These are phyloP conservation scores for Saxidomus purpurata DNA, from an alignment of 1,140 invertebrate genomes.

Conservation along the genomic window DNA sequence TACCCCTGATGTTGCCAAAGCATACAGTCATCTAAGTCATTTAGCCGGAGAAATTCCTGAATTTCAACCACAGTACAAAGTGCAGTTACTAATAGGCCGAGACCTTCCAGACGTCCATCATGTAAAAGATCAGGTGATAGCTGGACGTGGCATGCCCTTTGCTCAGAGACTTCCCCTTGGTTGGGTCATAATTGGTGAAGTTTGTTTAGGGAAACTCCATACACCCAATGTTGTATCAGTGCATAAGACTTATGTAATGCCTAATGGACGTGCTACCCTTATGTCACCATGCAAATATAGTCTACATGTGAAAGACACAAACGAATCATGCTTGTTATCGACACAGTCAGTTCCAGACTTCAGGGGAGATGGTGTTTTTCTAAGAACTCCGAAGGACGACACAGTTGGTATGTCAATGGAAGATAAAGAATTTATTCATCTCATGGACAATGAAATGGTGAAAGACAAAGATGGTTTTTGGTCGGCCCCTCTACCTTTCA, in stretches of 20 bases:
- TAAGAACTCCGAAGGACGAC: slow-evolving; percentile 46
- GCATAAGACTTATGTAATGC: slow-evolving; percentile 58
- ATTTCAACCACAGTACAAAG: slow-evolving; percentile 46
- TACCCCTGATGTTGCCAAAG: not conserved
- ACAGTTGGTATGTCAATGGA: slow-evolving; percentile 51
- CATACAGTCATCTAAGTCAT: not conserved
- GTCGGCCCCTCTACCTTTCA: slow-evolving; percentile 66
- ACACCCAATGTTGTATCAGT: slow-evolving; percentile 7
- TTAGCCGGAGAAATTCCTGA: not conserved
- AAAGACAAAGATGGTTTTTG: slow-evolving; percentile 19
- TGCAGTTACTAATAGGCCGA: slow-evolving; percentile 65
- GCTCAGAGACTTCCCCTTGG: slow-evolving; percentile 69
- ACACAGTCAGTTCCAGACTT: too few species aligned
- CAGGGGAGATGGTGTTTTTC: slow-evolving; percentile 27
- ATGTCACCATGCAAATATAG: slow-evolving; percentile 63
- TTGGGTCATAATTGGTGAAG: slow-evolving; percentile 71
- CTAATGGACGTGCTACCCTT: slow-evolving; percentile 35
- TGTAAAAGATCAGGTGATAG: slow-evolving; percentile 59
- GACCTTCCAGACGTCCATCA: slow-evolving; percentile 69
- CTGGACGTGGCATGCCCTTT: slow-evolving; percentile 46
- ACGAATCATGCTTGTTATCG: not conserved
- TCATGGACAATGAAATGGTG: slow-evolving; percentile 62
- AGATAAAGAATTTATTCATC: slow-evolving; percentile 60
- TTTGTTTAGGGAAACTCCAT: slow-evolving; percentile 65
- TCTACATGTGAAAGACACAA: slow-evolving; percentile 50